Percentiles rank a stretch among this genome's conserved stretches.
These are phyloP conservation scores for Drosophila eohydei DNA, from an alignment of 2,888 invertebrate genomes.

Conservation along the genomic window DNA sequence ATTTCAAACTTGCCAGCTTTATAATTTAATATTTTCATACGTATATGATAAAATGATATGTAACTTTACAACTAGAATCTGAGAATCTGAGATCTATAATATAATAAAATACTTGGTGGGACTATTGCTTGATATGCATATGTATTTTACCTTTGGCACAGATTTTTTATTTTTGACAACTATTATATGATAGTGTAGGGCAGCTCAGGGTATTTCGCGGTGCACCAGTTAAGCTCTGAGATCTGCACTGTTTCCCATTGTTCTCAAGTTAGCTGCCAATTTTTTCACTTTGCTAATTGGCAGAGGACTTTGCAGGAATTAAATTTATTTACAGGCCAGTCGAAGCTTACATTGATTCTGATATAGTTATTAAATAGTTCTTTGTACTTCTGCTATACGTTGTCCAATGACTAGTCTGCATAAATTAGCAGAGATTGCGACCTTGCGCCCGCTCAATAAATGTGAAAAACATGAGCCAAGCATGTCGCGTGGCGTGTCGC, in stretches of 20 bases:
- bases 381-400: neutral
- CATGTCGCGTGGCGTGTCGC: constrained; percentile 48
- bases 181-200: neutral
- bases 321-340: constrained; percentile 3
- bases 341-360: neutral
- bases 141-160: no score
- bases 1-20: no score
- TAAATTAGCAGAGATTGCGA: constrained; percentile 45
- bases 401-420: constrained; percentile 22
- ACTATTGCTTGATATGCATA: no score
- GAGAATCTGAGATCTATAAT: no score
- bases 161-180: no score
- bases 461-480: constrained; percentile 42
- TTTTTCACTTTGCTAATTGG: constrained; percentile 57
- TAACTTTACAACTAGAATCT: no score
- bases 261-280: constrained; percentile 35
- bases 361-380: neutral
- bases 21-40: no score
- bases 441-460: constrained; percentile 49
- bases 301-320: constrained; percentile 7
- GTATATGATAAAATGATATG: no score
- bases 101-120: no score
- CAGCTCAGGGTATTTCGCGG: neutral
- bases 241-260: neutral
- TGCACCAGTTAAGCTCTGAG: neutral